A percentile compares a stretch with the other conserved stretches of the same genome.
Evolutionary conservation across 2,888 invertebrate species (phyloP).

Genomic region (Pterostichus niger): DNA sequence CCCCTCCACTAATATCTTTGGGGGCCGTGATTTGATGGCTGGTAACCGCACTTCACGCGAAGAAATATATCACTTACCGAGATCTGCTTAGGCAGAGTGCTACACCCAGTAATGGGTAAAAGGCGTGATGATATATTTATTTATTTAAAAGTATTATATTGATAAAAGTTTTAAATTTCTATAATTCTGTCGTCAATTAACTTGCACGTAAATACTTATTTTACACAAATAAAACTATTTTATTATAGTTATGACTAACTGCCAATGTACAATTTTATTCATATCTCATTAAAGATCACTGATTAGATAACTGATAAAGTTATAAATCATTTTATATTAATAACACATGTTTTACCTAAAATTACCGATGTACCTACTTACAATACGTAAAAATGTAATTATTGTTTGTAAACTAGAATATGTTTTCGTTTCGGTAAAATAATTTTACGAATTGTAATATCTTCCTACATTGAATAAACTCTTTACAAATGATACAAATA

Average conservation of each 20-base stretch:
- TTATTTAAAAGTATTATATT: too few species aligned
- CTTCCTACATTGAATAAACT: neutral
- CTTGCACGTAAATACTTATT: neutral
- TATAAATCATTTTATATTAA: slow-evolving; percentile 8
- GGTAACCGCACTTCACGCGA: too few species aligned
- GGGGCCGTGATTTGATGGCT: too few species aligned
- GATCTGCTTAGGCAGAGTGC: too few species aligned
- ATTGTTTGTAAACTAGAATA: too few species aligned
- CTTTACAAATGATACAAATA: neutral
- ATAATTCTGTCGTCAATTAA: too few species aligned
- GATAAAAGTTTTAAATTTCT: too few species aligned
- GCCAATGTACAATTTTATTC: slow-evolving; percentile 38
- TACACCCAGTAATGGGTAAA: too few species aligned
- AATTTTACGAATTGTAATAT: neutral
- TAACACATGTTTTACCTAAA: neutral
- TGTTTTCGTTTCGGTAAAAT: too few species aligned
- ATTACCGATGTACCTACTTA: neutral
- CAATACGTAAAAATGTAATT: slow-evolving; percentile 2
- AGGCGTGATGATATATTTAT: too few species aligned
- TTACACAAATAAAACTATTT: slow-evolving; percentile 4
- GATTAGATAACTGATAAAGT: neutral
- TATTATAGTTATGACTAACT: slow-evolving; percentile 30
- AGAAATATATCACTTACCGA: too few species aligned
- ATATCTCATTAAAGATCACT: slow-evolving; percentile 13
- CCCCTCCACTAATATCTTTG: too few species aligned